Conservation (phyloP, 30 jellyfish, hydroid and myxozoan species). For the Euphysa ruthae region DNA sequence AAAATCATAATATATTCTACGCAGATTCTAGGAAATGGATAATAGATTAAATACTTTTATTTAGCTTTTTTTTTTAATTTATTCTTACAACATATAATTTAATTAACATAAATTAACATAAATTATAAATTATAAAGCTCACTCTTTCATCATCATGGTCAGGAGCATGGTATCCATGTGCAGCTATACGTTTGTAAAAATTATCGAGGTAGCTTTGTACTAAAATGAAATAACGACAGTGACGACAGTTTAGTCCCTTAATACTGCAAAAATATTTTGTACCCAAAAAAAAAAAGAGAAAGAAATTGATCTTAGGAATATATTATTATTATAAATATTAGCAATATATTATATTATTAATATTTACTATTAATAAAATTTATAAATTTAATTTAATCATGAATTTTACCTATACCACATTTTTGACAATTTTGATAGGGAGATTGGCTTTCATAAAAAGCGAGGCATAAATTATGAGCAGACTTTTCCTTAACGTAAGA, state of each 20-base stretch:
- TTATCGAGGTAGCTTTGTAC: constrained; percentile 44
- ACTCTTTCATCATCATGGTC: constrained; percentile 93
- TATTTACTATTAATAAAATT: not conserved
- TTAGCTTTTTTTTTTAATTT: too few relatives aligned
- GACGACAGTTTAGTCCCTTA: too few relatives aligned
- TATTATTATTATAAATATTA: not conserved
- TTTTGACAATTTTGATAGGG: too few relatives aligned
- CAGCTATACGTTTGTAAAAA: constrained; percentile 48
- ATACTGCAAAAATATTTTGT: not conserved
- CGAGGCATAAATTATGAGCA: too few relatives aligned
- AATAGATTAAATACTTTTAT: too few relatives aligned
- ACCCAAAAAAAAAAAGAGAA: not conserved
- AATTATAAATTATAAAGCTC: not conserved
- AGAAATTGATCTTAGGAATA: not conserved
- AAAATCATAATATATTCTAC: too few relatives aligned
- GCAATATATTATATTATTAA: not conserved
- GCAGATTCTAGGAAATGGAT: too few relatives aligned
- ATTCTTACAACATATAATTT: too few relatives aligned
- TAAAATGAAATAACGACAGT: constrained; percentile 1
- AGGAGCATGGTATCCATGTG: constrained; percentile 34
- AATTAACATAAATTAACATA: too few relatives aligned
- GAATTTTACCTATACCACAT: too few relatives aligned
- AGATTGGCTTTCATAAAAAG: too few relatives aligned
- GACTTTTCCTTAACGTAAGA: too few relatives aligned
- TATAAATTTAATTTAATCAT: not conserved